Percentiles rank a stretch among this genome's conserved stretches.
phyloP scores from a whole-genome alignment of 2,113 vertebrate genomes.

The Tupaia chinensis region DNA sequence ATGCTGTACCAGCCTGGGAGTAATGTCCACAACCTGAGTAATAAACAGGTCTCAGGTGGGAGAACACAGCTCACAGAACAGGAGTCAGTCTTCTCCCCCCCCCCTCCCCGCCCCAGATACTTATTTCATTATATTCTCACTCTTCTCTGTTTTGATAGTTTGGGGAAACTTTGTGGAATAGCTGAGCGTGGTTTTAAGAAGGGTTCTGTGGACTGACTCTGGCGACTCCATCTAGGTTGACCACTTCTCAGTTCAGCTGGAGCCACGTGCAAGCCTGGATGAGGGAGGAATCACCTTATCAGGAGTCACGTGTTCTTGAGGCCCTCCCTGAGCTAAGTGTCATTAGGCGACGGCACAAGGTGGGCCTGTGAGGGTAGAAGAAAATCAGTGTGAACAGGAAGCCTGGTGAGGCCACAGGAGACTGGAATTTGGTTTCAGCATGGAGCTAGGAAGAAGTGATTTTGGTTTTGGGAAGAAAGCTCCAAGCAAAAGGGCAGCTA shows the following conservation, averaged over 20 bases:
- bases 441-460: constrained; percentile 13
- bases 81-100: background rate
- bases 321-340: background rate
- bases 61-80: background rate
- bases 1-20: background rate
- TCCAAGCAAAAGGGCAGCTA: background rate
- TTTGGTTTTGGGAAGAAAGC: background rate
- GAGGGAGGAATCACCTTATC: background rate
- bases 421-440: constrained; percentile 59
- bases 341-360: background rate
- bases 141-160: background rate
- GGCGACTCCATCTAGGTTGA: background rate
- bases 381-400: constrained; percentile 4
- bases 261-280: background rate
- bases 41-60: background rate
- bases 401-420: background rate
- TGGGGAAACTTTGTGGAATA: constrained; percentile 14
- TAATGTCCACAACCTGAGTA: background rate
- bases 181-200: constrained; percentile 23
- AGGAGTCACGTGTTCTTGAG: constrained; percentile 21
- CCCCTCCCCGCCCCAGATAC: background rate
- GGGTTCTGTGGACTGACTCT: background rate
- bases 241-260: background rate
- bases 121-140: background rate
- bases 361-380: background rate